phyloP scores from a whole-genome alignment of 2,888 invertebrate genomes.

The Scaptomyza caliginosa region DNA sequence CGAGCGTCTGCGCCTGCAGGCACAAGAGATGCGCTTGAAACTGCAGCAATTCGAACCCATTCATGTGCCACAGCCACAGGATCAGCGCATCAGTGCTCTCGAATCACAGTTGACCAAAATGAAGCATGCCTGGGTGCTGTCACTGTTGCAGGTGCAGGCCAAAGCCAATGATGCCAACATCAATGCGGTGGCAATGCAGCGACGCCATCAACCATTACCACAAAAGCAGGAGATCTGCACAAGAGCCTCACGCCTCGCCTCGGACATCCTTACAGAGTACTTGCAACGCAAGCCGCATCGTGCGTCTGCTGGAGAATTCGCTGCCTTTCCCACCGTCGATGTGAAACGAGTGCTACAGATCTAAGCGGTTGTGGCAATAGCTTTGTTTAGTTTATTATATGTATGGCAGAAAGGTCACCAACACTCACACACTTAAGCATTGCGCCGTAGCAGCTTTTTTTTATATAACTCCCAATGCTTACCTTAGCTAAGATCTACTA shows the following conservation, averaged over 20 bases:
- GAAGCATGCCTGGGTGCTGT: constrained; percentile 85
- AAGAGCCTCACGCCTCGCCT: constrained; percentile 82
- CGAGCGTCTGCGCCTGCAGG: constrained; percentile 86
- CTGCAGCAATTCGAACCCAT: constrained; percentile 86
- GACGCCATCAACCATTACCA: constrained; percentile 73
- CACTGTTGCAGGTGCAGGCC: constrained; percentile 77
- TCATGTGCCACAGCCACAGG: constrained; percentile 85
- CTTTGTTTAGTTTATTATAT: constrained; percentile 38
- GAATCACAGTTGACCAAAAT: constrained; percentile 85
- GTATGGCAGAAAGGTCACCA: constrained; percentile 47
- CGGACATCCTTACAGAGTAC: constrained; percentile 83
- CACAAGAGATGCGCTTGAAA: constrained; percentile 85
- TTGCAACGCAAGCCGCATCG: constrained; percentile 83
- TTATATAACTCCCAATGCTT: neutral
- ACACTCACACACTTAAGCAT: constrained; percentile 12
- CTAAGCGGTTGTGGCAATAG: constrained; percentile 36
- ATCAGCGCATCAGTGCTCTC: constrained; percentile 85
- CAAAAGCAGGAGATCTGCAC: constrained; percentile 74
- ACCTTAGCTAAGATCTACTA: constrained; percentile 4
- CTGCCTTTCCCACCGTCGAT: constrained; percentile 83
- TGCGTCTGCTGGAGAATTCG: constrained; percentile 81
- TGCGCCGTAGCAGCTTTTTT: constrained; percentile 9
- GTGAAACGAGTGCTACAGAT: constrained; percentile 81
- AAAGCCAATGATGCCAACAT: constrained; percentile 43
- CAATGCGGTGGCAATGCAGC: constrained; percentile 66